A percentile compares a stretch with the other conserved stretches of the same genome.
Conservation (phyloP, 2,797 vertebrate species). For the Sus cebifrons region DNA sequence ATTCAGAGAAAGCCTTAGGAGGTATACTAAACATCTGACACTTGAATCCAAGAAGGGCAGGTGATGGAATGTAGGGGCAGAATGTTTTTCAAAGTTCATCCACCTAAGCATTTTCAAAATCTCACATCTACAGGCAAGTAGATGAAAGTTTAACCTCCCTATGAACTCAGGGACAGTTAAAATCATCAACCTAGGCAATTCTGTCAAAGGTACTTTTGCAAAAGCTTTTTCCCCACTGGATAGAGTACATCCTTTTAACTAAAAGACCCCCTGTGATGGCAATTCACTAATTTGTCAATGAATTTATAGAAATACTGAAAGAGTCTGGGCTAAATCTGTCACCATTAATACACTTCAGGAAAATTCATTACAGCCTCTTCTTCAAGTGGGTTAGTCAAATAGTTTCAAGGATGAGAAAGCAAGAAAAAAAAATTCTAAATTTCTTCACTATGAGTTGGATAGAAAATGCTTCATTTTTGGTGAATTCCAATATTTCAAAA, state of each 20-base stretch:
- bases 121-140: neutral
- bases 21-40: neutral
- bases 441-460: neutral
- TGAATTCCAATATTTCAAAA: conserved; percentile 60
- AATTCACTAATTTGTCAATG: conserved; percentile 25
- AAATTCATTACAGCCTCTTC: conserved; percentile 19
- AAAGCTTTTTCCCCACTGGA: neutral
- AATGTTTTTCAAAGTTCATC: neutral
- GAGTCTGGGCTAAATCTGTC: conserved; percentile 9
- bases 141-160: neutral
- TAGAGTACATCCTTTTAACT: neutral
- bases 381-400: conserved; percentile 13
- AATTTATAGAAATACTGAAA: conserved; percentile 23
- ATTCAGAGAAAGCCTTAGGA: neutral
- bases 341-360: conserved; percentile 57
- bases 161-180: neutral
- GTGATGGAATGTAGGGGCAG: too few relatives aligned
- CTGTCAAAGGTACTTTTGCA: neutral
- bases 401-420: neutral
- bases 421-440: neutral
- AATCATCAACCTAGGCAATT: neutral
- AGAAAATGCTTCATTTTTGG: neutral
- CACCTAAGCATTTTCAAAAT: conserved; percentile 47
- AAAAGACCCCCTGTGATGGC: neutral
- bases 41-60: neutral